These are phyloP conservation scores for Lanius collurio DNA, from an alignment of 2,113 vertebrate species.

Conservation along the genomic window DNA sequence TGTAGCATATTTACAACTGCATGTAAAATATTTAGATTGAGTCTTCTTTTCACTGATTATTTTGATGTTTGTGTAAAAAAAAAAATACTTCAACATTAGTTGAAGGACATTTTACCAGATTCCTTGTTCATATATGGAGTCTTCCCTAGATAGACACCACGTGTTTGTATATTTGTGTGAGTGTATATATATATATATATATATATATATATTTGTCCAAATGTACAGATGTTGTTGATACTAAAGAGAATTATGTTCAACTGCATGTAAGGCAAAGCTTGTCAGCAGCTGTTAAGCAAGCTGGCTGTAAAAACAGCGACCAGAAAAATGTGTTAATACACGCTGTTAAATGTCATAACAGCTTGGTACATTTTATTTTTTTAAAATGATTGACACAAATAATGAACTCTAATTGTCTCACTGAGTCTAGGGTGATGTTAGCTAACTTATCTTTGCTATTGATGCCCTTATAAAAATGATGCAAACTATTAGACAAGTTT, in stretches of 20 bases:
- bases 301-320: conserved; percentile 20
- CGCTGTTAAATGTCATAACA: background rate
- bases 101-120: background rate
- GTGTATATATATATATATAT: background rate
- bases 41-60: background rate
- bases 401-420: background rate
- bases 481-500: background rate
- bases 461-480: background rate
- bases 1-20: background rate
- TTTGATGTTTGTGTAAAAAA: rapidly evolving
- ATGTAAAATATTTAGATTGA: background rate
- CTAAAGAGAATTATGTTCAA: background rate
- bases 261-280: background rate
- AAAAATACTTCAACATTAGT: background rate
- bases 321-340: conserved; percentile 16
- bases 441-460: background rate
- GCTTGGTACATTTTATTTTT: background rate
- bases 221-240: background rate
- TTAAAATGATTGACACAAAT: background rate
- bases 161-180: background rate
- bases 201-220: background rate
- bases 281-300: conserved; percentile 47
- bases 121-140: background rate
- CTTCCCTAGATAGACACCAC: background rate
- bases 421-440: background rate